Conservation (phyloP, 2,113 vertebrate genomes). For the Malurus elegans region DNA sequence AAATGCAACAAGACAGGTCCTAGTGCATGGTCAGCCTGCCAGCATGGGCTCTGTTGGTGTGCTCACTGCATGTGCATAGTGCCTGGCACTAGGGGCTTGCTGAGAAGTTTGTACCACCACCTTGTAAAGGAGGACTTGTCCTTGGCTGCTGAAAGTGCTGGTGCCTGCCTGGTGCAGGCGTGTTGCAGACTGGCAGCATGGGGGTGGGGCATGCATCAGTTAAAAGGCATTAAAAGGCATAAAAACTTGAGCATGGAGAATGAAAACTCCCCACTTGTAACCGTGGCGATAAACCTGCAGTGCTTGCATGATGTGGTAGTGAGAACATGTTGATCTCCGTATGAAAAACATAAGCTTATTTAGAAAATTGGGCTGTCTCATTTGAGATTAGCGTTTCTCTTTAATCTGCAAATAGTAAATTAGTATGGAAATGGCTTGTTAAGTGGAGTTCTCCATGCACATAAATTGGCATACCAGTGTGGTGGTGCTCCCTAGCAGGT, state of each 20-base stretch:
- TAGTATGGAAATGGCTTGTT: constrained; percentile 16
- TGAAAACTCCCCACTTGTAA: background rate
- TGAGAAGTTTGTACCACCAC: background rate
- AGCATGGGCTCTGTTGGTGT: accelerated
- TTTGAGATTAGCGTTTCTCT: constrained; percentile 15
- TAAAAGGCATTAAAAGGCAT: background rate
- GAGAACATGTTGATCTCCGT: background rate
- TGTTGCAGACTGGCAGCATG: background rate
- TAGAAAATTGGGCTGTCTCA: constrained; percentile 17
- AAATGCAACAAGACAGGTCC: background rate
- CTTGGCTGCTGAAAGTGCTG: background rate
- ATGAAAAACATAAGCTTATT: constrained; percentile 17
- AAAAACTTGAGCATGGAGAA: background rate
- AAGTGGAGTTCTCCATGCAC: background rate
- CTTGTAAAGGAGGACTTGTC: background rate
- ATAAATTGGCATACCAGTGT: accelerated
- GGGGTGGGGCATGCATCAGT: background rate
- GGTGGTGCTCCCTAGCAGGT: background rate
- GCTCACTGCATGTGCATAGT: accelerated
- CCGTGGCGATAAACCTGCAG: background rate
- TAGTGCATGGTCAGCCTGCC: background rate
- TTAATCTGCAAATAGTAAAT: constrained; percentile 38
- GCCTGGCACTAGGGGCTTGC: accelerated
- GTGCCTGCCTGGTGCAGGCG: background rate
- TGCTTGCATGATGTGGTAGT: background rate